Conservation (phyloP, 2,888 invertebrate species). For the Carterocephalus palaemon region DNA sequence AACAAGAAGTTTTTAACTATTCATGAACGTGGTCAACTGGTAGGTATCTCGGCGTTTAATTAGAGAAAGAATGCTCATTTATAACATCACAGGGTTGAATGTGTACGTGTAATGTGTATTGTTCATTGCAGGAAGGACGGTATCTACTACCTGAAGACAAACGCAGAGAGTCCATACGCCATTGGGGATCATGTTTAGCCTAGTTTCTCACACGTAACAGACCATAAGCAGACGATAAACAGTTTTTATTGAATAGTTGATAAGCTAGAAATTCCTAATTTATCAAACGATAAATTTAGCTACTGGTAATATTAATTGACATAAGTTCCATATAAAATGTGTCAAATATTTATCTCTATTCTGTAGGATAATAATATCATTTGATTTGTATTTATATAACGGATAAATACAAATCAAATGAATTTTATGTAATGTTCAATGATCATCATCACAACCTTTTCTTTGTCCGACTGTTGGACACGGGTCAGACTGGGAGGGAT, state of each 20-base stretch:
- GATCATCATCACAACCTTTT: too few species aligned
- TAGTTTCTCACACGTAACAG: slow-evolving; percentile 40
- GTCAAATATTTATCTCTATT: too few species aligned
- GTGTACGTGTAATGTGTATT: slow-evolving; percentile 40
- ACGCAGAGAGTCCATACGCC: slow-evolving; percentile 73
- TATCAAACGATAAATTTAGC: slow-evolving; percentile 5
- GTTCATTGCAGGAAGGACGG: slow-evolving; percentile 75
- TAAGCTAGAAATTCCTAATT: background rate
- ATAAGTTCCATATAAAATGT: too few species aligned
- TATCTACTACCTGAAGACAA: slow-evolving; percentile 76
- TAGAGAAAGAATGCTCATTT: slow-evolving; percentile 57
- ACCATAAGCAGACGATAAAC: too few species aligned
- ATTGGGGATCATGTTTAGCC: slow-evolving; percentile 48
- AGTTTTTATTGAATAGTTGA: slow-evolving; percentile 6
- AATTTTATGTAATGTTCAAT: too few species aligned
- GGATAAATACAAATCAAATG: too few species aligned
- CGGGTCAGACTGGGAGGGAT: too few species aligned
- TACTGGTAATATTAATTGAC: too few species aligned
- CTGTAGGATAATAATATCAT: too few species aligned
- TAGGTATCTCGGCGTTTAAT: slow-evolving; percentile 48
- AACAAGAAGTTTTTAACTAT: slow-evolving; percentile 38
- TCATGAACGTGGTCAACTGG: slow-evolving; percentile 48
- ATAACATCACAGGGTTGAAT: slow-evolving; percentile 38
- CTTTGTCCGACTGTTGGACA: too few species aligned
- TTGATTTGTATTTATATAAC: too few species aligned